phyloP scores from a whole-genome alignment of 2,797 vertebrate genomes.

The Tiaroga cobitis region DNA sequence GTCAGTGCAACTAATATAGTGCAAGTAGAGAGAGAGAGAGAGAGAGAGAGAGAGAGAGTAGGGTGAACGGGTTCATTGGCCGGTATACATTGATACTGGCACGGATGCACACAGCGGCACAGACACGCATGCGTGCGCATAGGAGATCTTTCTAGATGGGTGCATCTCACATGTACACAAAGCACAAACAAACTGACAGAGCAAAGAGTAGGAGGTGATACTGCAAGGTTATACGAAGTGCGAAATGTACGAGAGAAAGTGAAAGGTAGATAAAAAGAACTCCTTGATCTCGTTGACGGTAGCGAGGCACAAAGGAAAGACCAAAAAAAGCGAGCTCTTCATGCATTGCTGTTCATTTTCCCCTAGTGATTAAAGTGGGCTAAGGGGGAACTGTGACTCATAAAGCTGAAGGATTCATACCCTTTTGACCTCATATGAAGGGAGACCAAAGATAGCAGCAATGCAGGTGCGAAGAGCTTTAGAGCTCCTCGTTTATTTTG shows the following conservation, averaged over 20 bases:
- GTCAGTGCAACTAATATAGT: conserved; percentile 31
- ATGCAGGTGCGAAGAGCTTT: conserved; percentile 17
- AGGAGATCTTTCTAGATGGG: conserved; percentile 8
- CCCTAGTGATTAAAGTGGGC: conserved; percentile 32
- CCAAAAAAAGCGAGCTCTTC: conserved; percentile 40
- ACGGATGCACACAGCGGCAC: conserved; percentile 24
- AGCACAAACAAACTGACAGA: conserved; percentile 38
- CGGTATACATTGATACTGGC: conserved; percentile 14
- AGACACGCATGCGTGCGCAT: conserved; percentile 18
- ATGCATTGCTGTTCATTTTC: conserved; percentile 43
- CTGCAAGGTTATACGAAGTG: conserved; percentile 32
- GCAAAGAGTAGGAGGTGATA: conserved; percentile 39
- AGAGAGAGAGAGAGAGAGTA: conserved; percentile 9
- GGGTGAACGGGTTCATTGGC: conserved; percentile 52
- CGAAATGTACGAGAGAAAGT: conserved; percentile 7
- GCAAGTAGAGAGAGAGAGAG: conserved; percentile 18
- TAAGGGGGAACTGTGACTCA: conserved; percentile 54
- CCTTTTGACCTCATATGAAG: conserved; percentile 37
- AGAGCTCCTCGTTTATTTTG: not conserved
- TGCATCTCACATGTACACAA: conserved; percentile 26
- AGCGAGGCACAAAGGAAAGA: conserved; percentile 43
- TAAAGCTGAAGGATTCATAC: conserved; percentile 40
- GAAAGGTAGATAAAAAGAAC: conserved; percentile 51
- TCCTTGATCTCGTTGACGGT: conserved; percentile 54
- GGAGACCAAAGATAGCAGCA: not conserved